phyloP scores from a whole-genome alignment of 2,888 invertebrate genomes.

The Biston betularia region DNA sequence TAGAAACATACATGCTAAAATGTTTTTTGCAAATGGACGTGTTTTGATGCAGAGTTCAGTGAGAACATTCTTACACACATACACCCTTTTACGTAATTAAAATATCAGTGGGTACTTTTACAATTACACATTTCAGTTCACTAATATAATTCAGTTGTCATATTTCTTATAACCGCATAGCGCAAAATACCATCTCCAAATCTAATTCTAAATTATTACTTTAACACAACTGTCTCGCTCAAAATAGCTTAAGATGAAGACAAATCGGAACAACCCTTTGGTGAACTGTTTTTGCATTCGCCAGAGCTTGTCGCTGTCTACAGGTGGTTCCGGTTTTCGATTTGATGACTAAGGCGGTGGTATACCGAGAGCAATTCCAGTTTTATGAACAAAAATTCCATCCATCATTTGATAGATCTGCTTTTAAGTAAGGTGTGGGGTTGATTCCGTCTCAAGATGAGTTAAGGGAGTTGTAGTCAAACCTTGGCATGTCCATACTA shows the following conservation, averaged over 20 bases:
- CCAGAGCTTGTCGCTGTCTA: conserved; percentile 18
- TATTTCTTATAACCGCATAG: conserved; percentile 5
- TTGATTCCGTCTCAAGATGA: no score
- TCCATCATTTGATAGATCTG: no score
- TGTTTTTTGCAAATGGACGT: no score
- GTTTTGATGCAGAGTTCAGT: no score
- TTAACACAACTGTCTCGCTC: conserved; percentile 3
- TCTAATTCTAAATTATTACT: conserved; percentile 3
- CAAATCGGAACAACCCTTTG: conserved; percentile 22
- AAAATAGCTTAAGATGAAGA: conserved; percentile 22
- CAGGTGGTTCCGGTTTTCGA: conserved; percentile 25
- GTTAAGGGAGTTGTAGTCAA: no score
- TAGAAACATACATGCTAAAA: no score
- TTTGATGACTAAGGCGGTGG: conserved; percentile 5
- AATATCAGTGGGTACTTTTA: not conserved
- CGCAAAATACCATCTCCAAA: not conserved
- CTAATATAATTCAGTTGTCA: not conserved
- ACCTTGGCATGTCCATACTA: no score
- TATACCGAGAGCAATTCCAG: not conserved
- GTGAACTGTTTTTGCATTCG: conserved; percentile 18
- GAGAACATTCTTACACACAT: no score
- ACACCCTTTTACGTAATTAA: not conserved
- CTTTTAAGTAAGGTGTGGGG: no score
- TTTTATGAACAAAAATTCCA: not conserved
- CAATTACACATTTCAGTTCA: not conserved